Evolutionary conservation across 1,140 invertebrate genomes (phyloP).

Genomic region (Tribolium madens): DNA sequence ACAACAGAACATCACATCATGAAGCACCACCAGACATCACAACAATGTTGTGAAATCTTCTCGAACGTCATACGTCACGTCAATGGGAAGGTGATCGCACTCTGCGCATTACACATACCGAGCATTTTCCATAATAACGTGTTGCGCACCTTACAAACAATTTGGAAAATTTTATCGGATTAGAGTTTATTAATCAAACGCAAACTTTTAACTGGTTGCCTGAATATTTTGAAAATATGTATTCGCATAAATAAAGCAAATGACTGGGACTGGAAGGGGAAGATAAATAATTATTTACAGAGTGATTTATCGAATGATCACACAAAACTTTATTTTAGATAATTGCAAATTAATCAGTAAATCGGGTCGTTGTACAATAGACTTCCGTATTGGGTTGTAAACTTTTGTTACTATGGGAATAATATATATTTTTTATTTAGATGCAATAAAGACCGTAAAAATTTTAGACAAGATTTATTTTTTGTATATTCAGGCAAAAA

Average conservation of each 20-base stretch:
- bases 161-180: not conserved
- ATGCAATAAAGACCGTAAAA: too few relatives aligned
- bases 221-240: not conserved
- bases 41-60: constrained; percentile 63
- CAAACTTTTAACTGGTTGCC: not conserved
- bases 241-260: not conserved
- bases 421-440: too few relatives aligned
- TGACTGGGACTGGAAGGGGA: not conserved
- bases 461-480: too few relatives aligned
- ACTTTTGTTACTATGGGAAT: not conserved
- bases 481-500: too few relatives aligned
- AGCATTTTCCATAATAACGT: constrained; percentile 37
- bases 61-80: constrained; percentile 53
- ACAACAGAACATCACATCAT: constrained; percentile 61
- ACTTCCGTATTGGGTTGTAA: not conserved
- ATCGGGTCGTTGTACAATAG: not conserved
- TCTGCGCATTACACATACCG: constrained; percentile 46
- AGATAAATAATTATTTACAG: not conserved
- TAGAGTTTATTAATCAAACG: not conserved
- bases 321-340: not conserved
- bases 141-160: not conserved
- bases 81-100: constrained; percentile 46
- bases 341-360: not conserved
- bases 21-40: constrained; percentile 55
- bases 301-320: constrained; percentile 5